Percentiles rank a stretch among this genome's conserved stretches.
Conservation (phyloP, 1,140 invertebrate species). For the Anastatus disparis region DNA sequence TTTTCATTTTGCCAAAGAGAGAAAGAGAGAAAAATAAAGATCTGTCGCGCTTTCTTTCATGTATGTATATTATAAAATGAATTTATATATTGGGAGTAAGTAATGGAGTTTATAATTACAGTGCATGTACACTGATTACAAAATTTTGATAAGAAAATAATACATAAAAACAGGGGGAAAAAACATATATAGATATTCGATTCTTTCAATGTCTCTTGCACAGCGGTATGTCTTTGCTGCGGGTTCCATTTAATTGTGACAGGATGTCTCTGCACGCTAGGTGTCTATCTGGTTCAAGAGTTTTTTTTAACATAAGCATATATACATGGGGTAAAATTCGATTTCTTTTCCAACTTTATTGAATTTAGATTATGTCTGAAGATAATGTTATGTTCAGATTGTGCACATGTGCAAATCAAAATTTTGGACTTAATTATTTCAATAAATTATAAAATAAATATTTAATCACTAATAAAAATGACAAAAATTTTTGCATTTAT, state of each 20-base stretch:
- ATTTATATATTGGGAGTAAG: too few species aligned
- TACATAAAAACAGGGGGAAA: constrained; percentile 25
- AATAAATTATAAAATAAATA: too few species aligned
- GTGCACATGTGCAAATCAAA: too few species aligned
- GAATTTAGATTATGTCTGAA: constrained; percentile 4
- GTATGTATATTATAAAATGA: too few species aligned
- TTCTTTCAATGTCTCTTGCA: not conserved
- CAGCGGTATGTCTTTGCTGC: constrained; percentile 25
- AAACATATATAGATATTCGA: not conserved
- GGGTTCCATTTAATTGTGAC: constrained; percentile 23
- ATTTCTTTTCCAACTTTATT: too few species aligned
- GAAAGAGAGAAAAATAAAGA: not conserved
- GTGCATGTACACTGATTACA: constrained; percentile 11
- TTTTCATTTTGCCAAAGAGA: not conserved
- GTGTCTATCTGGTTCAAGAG: not conserved
- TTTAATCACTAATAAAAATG: too few species aligned
- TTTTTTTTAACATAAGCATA: not conserved
- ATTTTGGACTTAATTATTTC: too few species aligned
- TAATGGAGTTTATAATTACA: constrained; percentile 38
- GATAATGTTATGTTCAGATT: too few species aligned
- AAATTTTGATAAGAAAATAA: constrained; percentile 33
- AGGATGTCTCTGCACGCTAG: not conserved
- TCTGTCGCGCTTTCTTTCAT: not conserved
- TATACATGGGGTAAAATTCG: too few species aligned
- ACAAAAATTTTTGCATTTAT: too few species aligned